A percentile compares a stretch with the other conserved stretches of the same genome.
These are phyloP conservation scores for Petromus typicus DNA, from an alignment of 2,113 vertebrate species.

Conservation along the genomic window DNA sequence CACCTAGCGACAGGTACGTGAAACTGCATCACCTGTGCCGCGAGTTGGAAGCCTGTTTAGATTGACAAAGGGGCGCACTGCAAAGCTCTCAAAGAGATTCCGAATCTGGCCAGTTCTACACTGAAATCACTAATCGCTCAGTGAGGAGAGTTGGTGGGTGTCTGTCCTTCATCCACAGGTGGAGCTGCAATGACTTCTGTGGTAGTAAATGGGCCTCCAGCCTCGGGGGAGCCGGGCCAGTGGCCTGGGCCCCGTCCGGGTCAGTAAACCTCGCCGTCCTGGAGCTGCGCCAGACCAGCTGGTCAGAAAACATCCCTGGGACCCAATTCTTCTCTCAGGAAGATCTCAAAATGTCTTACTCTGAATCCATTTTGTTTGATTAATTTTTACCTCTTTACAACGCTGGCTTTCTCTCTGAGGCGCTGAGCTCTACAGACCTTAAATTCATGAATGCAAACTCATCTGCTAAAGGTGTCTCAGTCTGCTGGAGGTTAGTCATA, in stretches of 20 bases:
- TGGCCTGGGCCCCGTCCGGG: no score
- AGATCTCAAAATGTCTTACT: not conserved
- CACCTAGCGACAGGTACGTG: slow-evolving; percentile 58
- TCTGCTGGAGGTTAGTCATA: not conserved
- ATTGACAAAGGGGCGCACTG: not conserved
- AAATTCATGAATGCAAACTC: not conserved
- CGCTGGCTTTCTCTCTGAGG: not conserved
- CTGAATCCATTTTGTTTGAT: not conserved
- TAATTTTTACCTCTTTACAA: not conserved
- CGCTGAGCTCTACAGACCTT: not conserved
- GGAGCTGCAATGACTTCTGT: not conserved
- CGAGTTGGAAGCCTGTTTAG: not conserved
- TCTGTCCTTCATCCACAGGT: not conserved
- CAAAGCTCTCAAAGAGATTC: not conserved
- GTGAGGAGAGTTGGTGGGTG: not conserved
- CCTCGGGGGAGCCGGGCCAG: not conserved
- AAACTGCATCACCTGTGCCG: not conserved
- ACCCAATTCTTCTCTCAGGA: not conserved
- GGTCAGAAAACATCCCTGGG: not conserved
- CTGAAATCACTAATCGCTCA: not conserved
- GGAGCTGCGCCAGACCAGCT: not conserved
- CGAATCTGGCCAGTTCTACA: not conserved
- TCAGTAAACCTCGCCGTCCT: not conserved
- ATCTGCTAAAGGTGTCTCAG: not conserved
- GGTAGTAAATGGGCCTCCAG: not conserved